Percentiles rank a stretch among this genome's conserved stretches.
These are phyloP conservation scores for Parthenolecanium corni DNA, from an alignment of 2,888 invertebrate genomes.

Conservation along the genomic window DNA sequence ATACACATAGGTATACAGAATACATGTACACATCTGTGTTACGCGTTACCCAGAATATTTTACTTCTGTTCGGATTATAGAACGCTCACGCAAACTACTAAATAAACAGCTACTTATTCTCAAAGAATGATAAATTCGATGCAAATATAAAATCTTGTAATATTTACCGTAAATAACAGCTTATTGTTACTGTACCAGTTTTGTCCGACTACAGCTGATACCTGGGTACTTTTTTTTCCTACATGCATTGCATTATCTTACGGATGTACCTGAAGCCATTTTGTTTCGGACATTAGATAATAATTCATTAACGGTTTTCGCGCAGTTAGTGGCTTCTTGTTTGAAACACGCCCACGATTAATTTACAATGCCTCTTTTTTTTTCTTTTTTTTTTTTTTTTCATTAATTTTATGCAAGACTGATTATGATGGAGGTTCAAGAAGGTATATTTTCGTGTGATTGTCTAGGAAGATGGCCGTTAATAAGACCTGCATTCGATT, in stretches of 20 bases:
- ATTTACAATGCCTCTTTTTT: too few relatives aligned
- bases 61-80: too few relatives aligned
- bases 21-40: too few relatives aligned
- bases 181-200: neutral
- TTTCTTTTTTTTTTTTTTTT: too few relatives aligned
- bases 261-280: slow-evolving; percentile 20
- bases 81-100: neutral
- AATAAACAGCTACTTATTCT: neutral
- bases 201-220: neutral
- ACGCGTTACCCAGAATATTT: too few relatives aligned
- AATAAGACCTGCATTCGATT: too few relatives aligned
- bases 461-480: too few relatives aligned
- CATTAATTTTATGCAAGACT: too few relatives aligned
- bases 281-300: slow-evolving; percentile 17
- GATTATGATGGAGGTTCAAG: too few relatives aligned
- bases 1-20: too few relatives aligned
- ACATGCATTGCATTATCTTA: neutral
- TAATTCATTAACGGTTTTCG: slow-evolving; percentile 18
- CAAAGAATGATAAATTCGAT: neutral
- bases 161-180: neutral
- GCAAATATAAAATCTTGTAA: neutral
- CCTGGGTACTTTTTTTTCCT: neutral
- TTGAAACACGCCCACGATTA: neutral
- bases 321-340: neutral
- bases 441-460: too few relatives aligned